phyloP scores from a whole-genome alignment of 2,113 vertebrate genomes.

The Anseranas semipalmata region DNA sequence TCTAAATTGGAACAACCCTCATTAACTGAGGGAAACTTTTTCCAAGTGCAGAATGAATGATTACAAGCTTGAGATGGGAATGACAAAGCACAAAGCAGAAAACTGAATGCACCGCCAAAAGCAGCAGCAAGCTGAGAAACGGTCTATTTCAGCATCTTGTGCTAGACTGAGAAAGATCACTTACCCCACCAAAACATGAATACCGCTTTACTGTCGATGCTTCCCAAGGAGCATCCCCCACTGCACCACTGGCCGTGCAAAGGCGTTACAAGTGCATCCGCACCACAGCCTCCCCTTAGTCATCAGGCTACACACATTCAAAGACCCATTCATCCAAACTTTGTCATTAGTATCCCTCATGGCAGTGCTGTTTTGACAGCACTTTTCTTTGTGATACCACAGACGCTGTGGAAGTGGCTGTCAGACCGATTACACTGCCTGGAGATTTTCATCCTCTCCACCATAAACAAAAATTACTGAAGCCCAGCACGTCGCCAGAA shows the following conservation, averaged over 20 bases:
- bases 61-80: neutral
- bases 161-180: neutral
- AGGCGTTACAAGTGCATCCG: neutral
- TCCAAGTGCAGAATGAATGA: neutral
- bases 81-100: neutral
- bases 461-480: neutral
- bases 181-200: neutral
- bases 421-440: constrained; percentile 26
- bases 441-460: neutral
- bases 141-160: neutral
- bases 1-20: neutral
- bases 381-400: constrained; percentile 26
- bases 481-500: constrained; percentile 18
- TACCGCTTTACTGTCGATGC: neutral
- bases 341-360: neutral
- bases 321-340: neutral
- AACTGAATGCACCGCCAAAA: neutral
- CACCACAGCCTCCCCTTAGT: neutral
- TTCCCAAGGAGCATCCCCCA: neutral
- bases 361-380: constrained; percentile 19
- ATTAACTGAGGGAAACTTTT: neutral
- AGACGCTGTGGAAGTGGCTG: constrained; percentile 39
- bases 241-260: neutral
- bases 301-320: neutral
- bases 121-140: neutral